Percentiles rank a stretch among this genome's conserved stretches.
Conservation (phyloP, 2,113 vertebrate species). For the Myotis brandtii region DNA sequence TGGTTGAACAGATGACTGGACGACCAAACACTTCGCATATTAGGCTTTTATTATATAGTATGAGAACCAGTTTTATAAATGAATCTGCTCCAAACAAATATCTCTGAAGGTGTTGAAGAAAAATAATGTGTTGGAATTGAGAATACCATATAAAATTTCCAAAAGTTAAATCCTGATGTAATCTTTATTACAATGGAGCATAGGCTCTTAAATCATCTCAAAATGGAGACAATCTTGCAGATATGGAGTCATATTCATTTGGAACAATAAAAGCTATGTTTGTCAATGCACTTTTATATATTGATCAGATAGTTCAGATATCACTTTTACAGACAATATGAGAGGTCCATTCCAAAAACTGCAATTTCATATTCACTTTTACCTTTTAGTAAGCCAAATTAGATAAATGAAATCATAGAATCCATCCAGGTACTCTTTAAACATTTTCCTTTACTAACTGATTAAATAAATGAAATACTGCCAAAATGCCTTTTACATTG, state of each 20-base stretch:
- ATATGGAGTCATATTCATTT: background rate
- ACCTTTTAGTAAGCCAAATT: background rate
- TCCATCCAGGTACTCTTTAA: background rate
- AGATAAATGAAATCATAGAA: background rate
- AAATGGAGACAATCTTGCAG: background rate
- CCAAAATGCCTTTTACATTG: slow-evolving; percentile 33
- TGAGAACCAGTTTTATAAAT: background rate
- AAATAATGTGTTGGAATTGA: background rate
- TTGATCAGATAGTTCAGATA: slow-evolving; percentile 1
- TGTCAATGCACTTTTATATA: background rate
- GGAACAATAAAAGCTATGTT: background rate
- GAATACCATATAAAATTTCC: background rate
- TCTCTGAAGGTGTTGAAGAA: background rate
- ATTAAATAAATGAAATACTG: background rate
- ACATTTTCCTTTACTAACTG: background rate
- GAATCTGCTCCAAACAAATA: background rate
- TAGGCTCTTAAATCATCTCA: background rate
- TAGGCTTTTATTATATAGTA: too few species aligned
- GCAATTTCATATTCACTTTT: background rate
- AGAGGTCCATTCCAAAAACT: background rate
- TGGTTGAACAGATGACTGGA: too few species aligned
- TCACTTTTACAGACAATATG: background rate
- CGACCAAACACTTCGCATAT: too few species aligned
- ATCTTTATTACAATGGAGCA: background rate
- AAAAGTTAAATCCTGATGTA: background rate